Evolutionary conservation across 2,888 invertebrate genomes (phyloP).

Genomic region (Coenonympha arcania): DNA sequence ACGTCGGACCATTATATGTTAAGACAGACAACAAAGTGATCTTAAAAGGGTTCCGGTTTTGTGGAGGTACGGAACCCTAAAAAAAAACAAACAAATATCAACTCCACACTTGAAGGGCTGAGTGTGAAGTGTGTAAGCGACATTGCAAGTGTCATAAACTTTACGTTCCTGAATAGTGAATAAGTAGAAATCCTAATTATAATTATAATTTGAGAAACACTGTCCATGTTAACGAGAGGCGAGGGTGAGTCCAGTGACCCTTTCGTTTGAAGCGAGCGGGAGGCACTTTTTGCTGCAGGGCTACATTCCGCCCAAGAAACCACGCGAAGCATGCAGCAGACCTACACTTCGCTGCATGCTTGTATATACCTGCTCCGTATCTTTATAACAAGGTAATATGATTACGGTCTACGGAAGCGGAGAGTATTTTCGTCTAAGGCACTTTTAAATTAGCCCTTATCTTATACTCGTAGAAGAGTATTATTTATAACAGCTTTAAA

Average conservation of each 20-base stretch:
- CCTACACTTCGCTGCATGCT: slow-evolving; percentile 16
- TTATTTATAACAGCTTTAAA: too few species aligned
- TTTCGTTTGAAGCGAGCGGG: slow-evolving; percentile 55
- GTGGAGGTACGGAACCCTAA: too few species aligned
- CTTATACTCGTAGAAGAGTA: too few species aligned
- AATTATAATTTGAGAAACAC: slow-evolving; percentile 37
- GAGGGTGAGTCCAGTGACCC: slow-evolving; percentile 52
- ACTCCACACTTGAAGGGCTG: too few species aligned
- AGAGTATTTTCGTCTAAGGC: not conserved
- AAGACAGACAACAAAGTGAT: too few species aligned
- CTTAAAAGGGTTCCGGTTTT: too few species aligned
- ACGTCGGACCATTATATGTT: too few species aligned
- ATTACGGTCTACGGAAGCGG: slow-evolving; percentile 5
- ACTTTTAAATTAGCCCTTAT: not conserved
- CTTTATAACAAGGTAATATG: slow-evolving; percentile 11
- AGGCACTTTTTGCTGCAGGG: slow-evolving; percentile 60
- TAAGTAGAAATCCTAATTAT: not conserved
- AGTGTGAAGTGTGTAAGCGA: too few species aligned
- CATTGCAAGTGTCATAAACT: too few species aligned
- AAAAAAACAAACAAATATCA: too few species aligned
- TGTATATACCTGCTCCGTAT: slow-evolving; percentile 7
- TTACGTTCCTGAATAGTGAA: too few species aligned
- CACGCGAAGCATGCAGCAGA: slow-evolving; percentile 43
- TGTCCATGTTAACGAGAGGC: slow-evolving; percentile 49
- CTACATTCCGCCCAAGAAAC: slow-evolving; percentile 60